phyloP scores from a whole-genome alignment of 2,888 invertebrate species.

The Lamproptera curius region DNA sequence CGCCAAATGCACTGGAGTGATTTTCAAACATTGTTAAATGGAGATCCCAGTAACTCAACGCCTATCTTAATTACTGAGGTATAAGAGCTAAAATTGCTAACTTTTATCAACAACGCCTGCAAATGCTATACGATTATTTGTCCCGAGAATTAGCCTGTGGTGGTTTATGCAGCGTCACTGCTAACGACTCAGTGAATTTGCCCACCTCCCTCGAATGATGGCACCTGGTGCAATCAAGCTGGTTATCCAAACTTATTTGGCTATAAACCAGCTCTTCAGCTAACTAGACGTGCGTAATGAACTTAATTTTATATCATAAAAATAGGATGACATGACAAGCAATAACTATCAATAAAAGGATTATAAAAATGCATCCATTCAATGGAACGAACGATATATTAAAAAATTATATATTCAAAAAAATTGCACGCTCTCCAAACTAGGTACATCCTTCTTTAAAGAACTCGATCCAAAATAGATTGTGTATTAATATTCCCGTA shows the following conservation, averaged over 20 bases:
- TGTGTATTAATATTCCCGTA: no score
- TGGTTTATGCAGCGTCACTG: conserved; percentile 23
- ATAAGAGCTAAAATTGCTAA: background rate
- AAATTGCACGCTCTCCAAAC: no score
- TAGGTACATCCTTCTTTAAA: no score
- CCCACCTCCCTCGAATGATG: conserved; percentile 19
- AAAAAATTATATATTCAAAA: no score
- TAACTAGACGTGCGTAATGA: no score
- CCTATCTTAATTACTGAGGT: background rate
- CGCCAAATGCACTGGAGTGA: conserved; percentile 45
- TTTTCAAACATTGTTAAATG: conserved; percentile 5
- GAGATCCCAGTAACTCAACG: background rate
- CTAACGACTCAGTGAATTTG: conserved; percentile 25
- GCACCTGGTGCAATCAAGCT: conserved; percentile 21
- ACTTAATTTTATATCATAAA: no score
- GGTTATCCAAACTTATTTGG: conserved; percentile 5
- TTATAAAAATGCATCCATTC: no score
- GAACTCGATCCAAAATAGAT: no score
- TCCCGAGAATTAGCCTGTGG: conserved; percentile 18
- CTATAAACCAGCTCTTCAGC: background rate
- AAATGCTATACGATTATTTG: background rate
- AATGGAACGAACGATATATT: no score
- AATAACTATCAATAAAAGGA: no score
- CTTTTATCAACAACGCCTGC: background rate
- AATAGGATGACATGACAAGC: no score